Base-by-base conservation (phyloP, 2,888 invertebrate species). In the Callinectes sapidus region DNA sequence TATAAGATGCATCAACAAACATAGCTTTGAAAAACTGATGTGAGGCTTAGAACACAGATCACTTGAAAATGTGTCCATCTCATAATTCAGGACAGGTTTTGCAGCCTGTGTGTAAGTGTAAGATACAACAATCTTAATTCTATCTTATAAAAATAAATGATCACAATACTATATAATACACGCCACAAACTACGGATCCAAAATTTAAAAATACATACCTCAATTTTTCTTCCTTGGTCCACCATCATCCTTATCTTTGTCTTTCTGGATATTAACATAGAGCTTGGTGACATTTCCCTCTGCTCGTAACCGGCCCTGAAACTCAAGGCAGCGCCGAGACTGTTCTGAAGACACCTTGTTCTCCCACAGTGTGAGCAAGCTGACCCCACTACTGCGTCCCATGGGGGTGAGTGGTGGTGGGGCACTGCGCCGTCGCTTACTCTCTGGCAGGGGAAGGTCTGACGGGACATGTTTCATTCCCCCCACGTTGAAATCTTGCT, bases 401-500 rank as follows among this genome's bases (percentile, higher is more conserved):
- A 77, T 94, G 91, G 95, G 94, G 16, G 90, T 90, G 23, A 94
- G 89, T 32, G 93, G 92, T 8, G 94, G 93, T 23, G 94, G 92
- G 35, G 89, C 71, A 28, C 87, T 54, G 61, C 88, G 87, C 42
- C 91, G 90, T 89, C 92, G 85, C 92, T 92, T 87, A 85, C 48
- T 85, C 71, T 93, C 93, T 55, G 91, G 92, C 42, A 71, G 32
- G 1, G 91, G 55, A 61, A 92, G 92, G 88, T 90, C 94, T 66
- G 92, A 91, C 55, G 91, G 92, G 77, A 39, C 95, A 87, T 54
- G 94, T 93, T 93, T 95, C 71, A 81, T 87, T 14, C 93, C 90
- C 95, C 98, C 97, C 0, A 98, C 98, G 0, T 98, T 98, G 95
- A 98, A 98, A 0, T 98, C 98, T 0, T 98, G 98, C 1, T 98